phyloP scores from a whole-genome alignment of 2,113 vertebrate genomes.

The Macroglossus sobrinus region DNA sequence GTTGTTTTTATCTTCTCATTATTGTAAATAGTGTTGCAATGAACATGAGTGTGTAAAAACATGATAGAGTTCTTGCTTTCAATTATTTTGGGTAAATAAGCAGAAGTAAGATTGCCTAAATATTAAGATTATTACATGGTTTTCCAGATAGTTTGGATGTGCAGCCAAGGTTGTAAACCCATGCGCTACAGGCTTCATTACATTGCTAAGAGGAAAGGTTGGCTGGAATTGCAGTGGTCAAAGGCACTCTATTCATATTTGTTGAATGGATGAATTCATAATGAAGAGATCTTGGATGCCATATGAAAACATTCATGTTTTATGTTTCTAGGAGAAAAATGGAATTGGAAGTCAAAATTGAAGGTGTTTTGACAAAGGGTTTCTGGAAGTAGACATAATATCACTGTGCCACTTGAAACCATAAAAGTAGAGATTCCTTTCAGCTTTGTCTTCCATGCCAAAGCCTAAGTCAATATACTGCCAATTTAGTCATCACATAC shows the following conservation, averaged over 20 bases:
- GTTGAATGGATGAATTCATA: background rate
- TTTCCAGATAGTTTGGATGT: background rate
- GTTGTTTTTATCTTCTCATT: background rate
- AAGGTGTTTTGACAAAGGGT: background rate
- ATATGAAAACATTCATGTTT: background rate
- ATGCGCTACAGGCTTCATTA: background rate
- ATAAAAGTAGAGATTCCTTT: background rate
- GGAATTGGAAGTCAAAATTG: background rate
- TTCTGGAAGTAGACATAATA: background rate
- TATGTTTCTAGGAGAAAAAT: background rate
- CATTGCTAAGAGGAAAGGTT: background rate
- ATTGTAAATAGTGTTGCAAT: background rate
- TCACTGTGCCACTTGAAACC: background rate
- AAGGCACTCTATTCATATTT: background rate
- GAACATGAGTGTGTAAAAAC: background rate
- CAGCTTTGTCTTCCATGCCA: background rate
- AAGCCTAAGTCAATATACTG: background rate
- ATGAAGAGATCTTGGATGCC: background rate
- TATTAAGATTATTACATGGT: rapidly evolving
- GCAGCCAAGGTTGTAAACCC: too few relatives aligned
- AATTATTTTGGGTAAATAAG: background rate
- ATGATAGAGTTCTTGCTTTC: background rate
- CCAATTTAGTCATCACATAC: background rate
- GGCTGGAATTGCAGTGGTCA: background rate
- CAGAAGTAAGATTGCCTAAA: background rate